Percentiles rank a stretch among this genome's conserved stretches.
Conservation (phyloP, 2,888 invertebrate genomes). For the Andricus quercusramuli region DNA sequence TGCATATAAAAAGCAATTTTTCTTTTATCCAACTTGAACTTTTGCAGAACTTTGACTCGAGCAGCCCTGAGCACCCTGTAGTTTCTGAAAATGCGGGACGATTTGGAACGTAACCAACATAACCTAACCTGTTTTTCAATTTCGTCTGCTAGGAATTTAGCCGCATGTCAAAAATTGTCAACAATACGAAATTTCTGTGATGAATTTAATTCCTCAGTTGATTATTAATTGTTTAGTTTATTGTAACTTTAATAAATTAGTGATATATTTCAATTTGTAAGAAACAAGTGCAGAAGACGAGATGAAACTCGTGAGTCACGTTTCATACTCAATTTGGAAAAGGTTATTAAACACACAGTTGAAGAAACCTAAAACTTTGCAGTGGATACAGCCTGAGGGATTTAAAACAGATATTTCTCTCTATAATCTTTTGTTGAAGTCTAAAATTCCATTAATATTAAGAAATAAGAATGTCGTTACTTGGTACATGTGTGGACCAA, state of each 20-base stretch:
- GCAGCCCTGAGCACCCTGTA: too few species aligned
- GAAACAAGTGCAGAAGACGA: neutral
- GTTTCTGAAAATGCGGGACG: too few species aligned
- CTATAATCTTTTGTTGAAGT: conserved; percentile 86
- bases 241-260: neutral
- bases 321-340: conserved; percentile 46
- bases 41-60: too few species aligned
- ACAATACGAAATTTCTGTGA: neutral
- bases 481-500: conserved; percentile 97
- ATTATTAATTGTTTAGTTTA: neutral
- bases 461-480: conserved; percentile 84
- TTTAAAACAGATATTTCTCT: conserved; percentile 83
- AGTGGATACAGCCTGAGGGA: conserved; percentile 80
- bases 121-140: too few species aligned
- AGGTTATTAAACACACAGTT: conserved; percentile 55
- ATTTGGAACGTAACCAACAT: too few species aligned
- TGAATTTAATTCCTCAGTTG: neutral
- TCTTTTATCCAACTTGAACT: too few species aligned
- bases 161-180: neutral
- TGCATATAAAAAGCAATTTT: too few species aligned
- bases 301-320: conserved; percentile 29
- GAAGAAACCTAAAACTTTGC: conserved; percentile 54
- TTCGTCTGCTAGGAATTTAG: too few species aligned
- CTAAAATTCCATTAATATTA: conserved; percentile 86
- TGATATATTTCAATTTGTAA: neutral